Evolutionary conservation across 1,140 invertebrate species (phyloP).

Genomic region (Plectrocnemia conspersa): DNA sequence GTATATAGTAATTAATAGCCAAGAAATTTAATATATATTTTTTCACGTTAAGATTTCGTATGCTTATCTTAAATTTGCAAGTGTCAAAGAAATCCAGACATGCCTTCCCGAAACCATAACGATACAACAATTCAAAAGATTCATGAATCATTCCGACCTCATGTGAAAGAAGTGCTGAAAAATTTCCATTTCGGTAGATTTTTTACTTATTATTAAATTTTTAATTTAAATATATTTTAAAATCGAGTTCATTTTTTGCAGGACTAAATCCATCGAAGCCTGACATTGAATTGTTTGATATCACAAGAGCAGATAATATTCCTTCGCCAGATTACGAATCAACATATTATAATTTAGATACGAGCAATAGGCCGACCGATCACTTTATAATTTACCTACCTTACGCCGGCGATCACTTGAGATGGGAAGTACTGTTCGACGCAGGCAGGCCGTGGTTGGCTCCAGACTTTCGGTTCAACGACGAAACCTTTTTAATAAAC

Average conservation of each 20-base stretch:
- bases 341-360: constrained; percentile 14
- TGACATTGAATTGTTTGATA: constrained; percentile 31
- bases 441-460: constrained; percentile 39
- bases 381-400: constrained; percentile 44
- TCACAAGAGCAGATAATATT: too few relatives aligned
- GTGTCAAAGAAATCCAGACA: too few relatives aligned
- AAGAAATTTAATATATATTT: too few relatives aligned
- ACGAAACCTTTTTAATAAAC: constrained; percentile 53
- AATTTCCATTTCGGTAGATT: constrained; percentile 28
- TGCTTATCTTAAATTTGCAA: too few relatives aligned
- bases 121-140: constrained; percentile 15
- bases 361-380: constrained; percentile 35
- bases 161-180: constrained; percentile 25
- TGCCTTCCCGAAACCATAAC: constrained; percentile 1
- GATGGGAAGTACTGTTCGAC: constrained; percentile 44
- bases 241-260: constrained; percentile 12
- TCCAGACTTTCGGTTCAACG: constrained; percentile 53
- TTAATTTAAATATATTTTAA: neutral
- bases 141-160: constrained; percentile 25
- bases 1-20: too few relatives aligned
- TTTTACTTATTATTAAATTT: neutral
- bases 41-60: too few relatives aligned
- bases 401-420: constrained; percentile 40
- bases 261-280: constrained; percentile 29
- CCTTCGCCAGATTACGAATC: too few relatives aligned